phyloP scores from a whole-genome alignment of 2,797 vertebrate species.

The Cirrhinus molitorella region DNA sequence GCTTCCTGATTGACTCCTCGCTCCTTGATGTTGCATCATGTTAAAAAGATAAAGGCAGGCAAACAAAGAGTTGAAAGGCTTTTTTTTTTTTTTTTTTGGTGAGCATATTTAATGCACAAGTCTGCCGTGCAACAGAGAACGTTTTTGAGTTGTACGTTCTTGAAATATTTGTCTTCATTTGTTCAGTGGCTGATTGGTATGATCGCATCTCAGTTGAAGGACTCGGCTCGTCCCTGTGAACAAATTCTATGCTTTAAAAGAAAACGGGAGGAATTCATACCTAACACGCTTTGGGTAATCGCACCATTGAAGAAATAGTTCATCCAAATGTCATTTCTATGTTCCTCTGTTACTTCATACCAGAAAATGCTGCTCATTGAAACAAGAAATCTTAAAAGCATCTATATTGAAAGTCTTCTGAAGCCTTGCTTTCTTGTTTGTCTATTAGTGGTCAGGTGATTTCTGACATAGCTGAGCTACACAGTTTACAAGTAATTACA shows the following conservation, averaged over 20 bases:
- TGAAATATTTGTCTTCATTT: slow-evolving; percentile 44
- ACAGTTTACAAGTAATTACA: background rate
- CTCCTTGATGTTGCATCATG: slow-evolving; percentile 61
- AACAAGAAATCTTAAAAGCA: background rate
- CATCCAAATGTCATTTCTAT: background rate
- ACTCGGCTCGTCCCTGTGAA: background rate
- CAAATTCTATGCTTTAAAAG: background rate
- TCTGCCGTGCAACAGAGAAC: slow-evolving; percentile 50
- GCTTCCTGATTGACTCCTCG: slow-evolving; percentile 55
- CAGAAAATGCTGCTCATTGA: background rate
- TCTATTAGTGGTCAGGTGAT: background rate
- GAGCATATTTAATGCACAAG: slow-evolving; percentile 43
- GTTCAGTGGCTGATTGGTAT: slow-evolving; percentile 11
- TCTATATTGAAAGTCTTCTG: too few relatives aligned
- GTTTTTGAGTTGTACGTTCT: slow-evolving; percentile 33
- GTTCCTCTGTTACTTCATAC: background rate
- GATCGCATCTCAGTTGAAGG: slow-evolving; percentile 17
- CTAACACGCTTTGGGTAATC: background rate
- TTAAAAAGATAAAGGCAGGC: slow-evolving; percentile 52
- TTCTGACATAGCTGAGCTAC: background rate
- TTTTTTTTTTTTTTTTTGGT: slow-evolving; percentile 20
- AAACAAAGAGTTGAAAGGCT: slow-evolving; percentile 41
- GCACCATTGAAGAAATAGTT: background rate
- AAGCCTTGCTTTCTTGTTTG: background rate
- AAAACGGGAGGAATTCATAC: slow-evolving; percentile 22